Conservation (phyloP, 2,888 invertebrate species). For the Aphelenchoides bicaudatus region DNA sequence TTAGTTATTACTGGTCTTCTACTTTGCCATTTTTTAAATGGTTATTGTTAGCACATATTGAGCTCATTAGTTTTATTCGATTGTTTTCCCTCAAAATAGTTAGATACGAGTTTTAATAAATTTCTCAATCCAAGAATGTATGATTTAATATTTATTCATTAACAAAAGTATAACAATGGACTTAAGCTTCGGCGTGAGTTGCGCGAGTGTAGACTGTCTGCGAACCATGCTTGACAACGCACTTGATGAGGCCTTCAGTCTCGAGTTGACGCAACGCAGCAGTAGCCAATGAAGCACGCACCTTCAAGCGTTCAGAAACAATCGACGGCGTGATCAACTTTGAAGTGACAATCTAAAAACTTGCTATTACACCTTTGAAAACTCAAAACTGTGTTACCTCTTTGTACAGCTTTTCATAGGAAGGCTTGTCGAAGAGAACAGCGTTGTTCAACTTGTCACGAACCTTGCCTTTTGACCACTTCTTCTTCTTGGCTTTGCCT, state of each 20-base stretch:
- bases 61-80: too few species aligned
- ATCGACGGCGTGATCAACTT: constrained; percentile 95
- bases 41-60: too few species aligned
- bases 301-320: constrained; percentile 94
- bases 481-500: constrained; percentile 70
- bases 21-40: too few species aligned
- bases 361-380: background rate
- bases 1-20: too few species aligned
- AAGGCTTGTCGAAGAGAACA: constrained; percentile 92
- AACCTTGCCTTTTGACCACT: constrained; percentile 99
- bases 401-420: constrained; percentile 92
- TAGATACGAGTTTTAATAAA: too few species aligned
- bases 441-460: constrained; percentile 99
- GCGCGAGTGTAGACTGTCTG: constrained; percentile 59
- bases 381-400: constrained; percentile 68
- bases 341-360: constrained; percentile 27
- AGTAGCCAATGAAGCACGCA: constrained; percentile 91
- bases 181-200: constrained; percentile 59
- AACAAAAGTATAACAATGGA: too few species aligned
- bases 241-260: constrained; percentile 58
- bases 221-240: constrained; percentile 56
- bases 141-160: too few species aligned
- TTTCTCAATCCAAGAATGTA: too few species aligned
- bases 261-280: constrained; percentile 83
- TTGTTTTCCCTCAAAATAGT: too few species aligned